Percentiles rank a stretch among this genome's conserved stretches.
phyloP scores from a whole-genome alignment of 2,888 invertebrate species.

The Leptinotarsa peninsularis region DNA sequence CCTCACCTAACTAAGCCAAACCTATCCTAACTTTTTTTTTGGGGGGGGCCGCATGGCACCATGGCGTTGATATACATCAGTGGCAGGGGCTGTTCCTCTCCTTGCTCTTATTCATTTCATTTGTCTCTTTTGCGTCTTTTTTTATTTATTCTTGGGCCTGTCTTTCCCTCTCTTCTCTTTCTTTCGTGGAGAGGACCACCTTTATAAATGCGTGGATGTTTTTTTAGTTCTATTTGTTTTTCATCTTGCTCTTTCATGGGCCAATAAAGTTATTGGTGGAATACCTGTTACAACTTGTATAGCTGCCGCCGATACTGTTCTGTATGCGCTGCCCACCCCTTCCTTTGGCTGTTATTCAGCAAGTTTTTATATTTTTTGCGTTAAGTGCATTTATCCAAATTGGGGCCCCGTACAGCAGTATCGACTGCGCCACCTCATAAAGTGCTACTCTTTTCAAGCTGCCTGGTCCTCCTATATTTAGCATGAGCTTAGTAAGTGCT shows the following conservation, averaged over 20 bases:
- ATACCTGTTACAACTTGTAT: neutral
- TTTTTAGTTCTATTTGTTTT: neutral
- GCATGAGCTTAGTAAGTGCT: too few species aligned
- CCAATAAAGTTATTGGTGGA: neutral
- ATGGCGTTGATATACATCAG: neutral
- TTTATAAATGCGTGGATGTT: neutral
- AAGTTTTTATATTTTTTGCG: too few species aligned
- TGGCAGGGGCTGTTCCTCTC: neutral
- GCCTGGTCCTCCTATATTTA: too few species aligned
- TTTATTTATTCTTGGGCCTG: neutral
- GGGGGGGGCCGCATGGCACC: too few species aligned
- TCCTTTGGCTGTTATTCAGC: too few species aligned
- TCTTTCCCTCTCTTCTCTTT: slow-evolving; percentile 11
- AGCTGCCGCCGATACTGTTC: too few species aligned
- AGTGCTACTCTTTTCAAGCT: too few species aligned
- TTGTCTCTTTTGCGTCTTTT: neutral
- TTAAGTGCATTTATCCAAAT: too few species aligned
- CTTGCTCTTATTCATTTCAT: too few species aligned
- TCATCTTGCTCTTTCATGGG: neutral
- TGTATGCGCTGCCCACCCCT: too few species aligned
- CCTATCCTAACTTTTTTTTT: too few species aligned
- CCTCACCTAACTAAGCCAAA: too few species aligned
- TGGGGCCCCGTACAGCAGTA: slow-evolving; percentile 30
- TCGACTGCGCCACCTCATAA: slow-evolving; percentile 13
- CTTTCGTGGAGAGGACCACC: neutral